Conservation (phyloP, 2,888 invertebrate genomes). For the Drosophila pseudotalamancana region DNA sequence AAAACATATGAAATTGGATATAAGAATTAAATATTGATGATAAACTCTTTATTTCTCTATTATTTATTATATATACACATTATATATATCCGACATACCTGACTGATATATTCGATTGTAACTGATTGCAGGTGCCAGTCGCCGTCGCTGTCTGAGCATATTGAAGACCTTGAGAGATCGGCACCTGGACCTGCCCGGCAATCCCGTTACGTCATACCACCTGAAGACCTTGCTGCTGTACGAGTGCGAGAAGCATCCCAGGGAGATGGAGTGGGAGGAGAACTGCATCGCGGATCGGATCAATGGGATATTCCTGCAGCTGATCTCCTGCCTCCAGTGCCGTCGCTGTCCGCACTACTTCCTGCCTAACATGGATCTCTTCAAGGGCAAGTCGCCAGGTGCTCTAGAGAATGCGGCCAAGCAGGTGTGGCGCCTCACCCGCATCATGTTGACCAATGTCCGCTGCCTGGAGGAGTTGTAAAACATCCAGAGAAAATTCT, state of each 20-base stretch:
- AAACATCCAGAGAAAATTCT: too few species aligned
- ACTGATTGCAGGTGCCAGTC: conserved; percentile 87
- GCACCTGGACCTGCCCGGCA: conserved; percentile 94
- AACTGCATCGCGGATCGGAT: conserved; percentile 95
- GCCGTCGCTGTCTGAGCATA: conserved; percentile 94
- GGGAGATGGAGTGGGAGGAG: conserved; percentile 98
- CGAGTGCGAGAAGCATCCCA: conserved; percentile 98
- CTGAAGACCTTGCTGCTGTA: conserved; percentile 95
- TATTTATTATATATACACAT: too few species aligned
- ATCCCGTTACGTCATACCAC: conserved; percentile 96
- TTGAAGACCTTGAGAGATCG: conserved; percentile 95
- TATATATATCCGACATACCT: too few species aligned
- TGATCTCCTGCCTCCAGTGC: conserved; percentile 98
- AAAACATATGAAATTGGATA: too few species aligned
- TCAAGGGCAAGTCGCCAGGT: conserved; percentile 95
- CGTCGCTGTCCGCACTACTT: conserved; percentile 98
- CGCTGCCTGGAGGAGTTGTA: conserved; percentile 95
- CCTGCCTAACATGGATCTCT: conserved; percentile 95
- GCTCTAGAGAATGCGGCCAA: conserved; percentile 97
- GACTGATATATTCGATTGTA: not conserved
- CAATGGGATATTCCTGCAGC: conserved; percentile 96
- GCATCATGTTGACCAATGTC: conserved; percentile 96
- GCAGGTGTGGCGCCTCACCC: conserved; percentile 95
- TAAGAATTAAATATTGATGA: not conserved
- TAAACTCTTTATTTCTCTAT: not conserved